phyloP scores from a whole-genome alignment of 2,797 vertebrate species.

The Antennarius maculatus region DNA sequence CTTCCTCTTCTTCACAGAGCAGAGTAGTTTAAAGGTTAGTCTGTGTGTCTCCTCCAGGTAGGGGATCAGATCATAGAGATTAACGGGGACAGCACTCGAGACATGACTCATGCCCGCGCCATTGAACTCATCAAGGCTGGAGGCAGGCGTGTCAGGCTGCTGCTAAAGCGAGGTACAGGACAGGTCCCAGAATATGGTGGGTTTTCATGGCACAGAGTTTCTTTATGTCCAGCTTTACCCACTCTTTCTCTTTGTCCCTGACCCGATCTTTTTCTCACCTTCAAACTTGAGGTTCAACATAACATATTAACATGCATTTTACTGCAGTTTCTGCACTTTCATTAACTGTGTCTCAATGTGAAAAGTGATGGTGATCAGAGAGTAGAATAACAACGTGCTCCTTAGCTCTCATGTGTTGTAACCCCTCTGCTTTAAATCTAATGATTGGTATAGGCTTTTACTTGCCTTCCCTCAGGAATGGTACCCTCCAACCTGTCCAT shows the following conservation, averaged over 20 bases:
- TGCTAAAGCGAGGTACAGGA: conserved; percentile 97
- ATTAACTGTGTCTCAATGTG: conserved; percentile 29
- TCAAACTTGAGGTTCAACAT: conserved; percentile 20
- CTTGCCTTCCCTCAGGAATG: conserved; percentile 99
- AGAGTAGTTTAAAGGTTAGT: conserved; percentile 5
- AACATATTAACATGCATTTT: conserved; percentile 56
- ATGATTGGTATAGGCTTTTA: conserved; percentile 98
- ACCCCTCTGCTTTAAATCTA: conserved; percentile 92
- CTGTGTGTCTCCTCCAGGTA: conserved; percentile 83
- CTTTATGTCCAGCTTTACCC: conserved; percentile 4
- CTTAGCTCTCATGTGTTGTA: conserved; percentile 77
- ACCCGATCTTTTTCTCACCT: conserved; percentile 1
- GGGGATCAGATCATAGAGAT: conserved; percentile 99
- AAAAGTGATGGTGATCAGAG: conserved; percentile 41
- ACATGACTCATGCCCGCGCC: conserved; percentile 97
- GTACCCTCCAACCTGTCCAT: conserved; percentile 99
- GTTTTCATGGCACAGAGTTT: conserved; percentile 66
- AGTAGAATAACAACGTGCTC: conserved; percentile 35
- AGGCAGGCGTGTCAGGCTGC: conserved; percentile 91
- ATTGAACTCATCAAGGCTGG: conserved; percentile 99
- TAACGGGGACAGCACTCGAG: conserved; percentile 98
- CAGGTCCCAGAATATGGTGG: conserved; percentile 99
- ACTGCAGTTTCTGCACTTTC: conserved; percentile 18
- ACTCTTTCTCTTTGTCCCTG: conserved; percentile 1
- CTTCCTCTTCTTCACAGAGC: neutral